Percentiles rank a stretch among this genome's conserved stretches.
Evolutionary conservation across 2,113 vertebrate species (phyloP).

Genomic region (Oncorhynchus clarkii): DNA sequence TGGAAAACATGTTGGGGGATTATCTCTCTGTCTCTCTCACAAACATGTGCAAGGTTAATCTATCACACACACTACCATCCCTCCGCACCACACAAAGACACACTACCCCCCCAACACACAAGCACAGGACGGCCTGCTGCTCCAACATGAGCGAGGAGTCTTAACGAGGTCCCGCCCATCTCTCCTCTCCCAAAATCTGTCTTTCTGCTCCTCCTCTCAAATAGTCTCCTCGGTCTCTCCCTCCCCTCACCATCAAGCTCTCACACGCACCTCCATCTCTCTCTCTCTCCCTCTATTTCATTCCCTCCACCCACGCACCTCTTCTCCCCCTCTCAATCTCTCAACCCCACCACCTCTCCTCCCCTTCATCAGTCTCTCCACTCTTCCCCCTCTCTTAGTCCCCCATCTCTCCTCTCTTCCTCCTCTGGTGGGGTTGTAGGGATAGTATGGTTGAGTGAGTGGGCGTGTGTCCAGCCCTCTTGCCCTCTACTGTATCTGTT

Average conservation of each 20-base stretch:
- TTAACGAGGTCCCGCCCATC: slow-evolving; percentile 58
- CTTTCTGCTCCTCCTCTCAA: not conserved
- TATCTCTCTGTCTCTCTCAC: not conserved
- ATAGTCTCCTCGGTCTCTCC: not conserved
- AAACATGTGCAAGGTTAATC: slow-evolving; percentile 1
- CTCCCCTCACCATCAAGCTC: not conserved
- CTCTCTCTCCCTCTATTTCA: not conserved
- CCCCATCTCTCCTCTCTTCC: not conserved
- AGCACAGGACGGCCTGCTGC: slow-evolving; percentile 25
- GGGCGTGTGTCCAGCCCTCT: slow-evolving; percentile 40
- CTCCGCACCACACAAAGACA: no score
- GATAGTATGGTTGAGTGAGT: slow-evolving; percentile 24
- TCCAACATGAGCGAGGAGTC: slow-evolving; percentile 49
- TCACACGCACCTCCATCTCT: not conserved
- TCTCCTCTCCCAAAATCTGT: not conserved
- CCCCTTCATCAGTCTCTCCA: not conserved
- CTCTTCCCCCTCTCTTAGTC: not conserved
- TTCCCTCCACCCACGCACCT: not conserved
- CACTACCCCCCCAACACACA: not conserved
- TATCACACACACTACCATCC: not conserved
- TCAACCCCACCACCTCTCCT: not conserved
- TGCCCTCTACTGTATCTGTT: slow-evolving; percentile 35
- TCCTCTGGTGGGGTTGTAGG: slow-evolving; percentile 1
- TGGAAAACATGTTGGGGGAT: no score
- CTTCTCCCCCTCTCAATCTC: not conserved